Percentiles rank a stretch among this genome's conserved stretches.
Evolutionary conservation across 2,797 vertebrate species (phyloP).

Genomic region (Gambusia yucatana): DNA sequence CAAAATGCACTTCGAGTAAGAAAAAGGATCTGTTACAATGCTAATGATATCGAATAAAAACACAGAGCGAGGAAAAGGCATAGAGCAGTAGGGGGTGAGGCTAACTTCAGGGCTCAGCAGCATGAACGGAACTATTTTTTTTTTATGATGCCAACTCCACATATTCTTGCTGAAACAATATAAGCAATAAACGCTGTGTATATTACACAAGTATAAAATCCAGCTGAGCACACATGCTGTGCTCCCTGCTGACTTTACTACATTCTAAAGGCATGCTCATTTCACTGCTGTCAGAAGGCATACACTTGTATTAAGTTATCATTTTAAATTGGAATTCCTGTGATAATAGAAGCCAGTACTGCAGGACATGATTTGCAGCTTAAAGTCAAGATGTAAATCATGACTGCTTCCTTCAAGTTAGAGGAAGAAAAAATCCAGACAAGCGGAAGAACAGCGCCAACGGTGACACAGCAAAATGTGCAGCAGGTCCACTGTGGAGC

Average conservation of each 20-base stretch:
- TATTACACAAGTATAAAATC: conserved; percentile 8
- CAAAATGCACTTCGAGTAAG: neutral
- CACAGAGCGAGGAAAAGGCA: conserved; percentile 7
- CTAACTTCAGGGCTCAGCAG: conserved; percentile 17
- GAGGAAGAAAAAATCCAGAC: conserved; percentile 31
- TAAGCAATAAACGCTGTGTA: conserved; percentile 3
- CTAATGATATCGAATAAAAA: conserved; percentile 28
- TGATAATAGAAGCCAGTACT: neutral
- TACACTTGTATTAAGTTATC: conserved; percentile 8
- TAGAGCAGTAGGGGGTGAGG: conserved; percentile 6
- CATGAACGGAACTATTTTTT: conserved; percentile 9
- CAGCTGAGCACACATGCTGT: neutral
- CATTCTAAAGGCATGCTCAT: conserved; percentile 13
- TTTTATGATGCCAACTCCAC: conserved; percentile 19
- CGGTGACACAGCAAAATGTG: conserved; percentile 23
- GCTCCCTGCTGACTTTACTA: conserved; percentile 1
- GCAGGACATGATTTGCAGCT: neutral
- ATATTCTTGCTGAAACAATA: conserved; percentile 53
- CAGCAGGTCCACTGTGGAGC: neutral
- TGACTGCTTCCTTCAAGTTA: conserved; percentile 31
- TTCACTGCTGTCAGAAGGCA: neutral
- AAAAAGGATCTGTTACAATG: conserved; percentile 59
- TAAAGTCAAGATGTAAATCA: conserved; percentile 38
- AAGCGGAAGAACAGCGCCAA: conserved; percentile 10
- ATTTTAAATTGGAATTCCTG: neutral